phyloP scores from a whole-genome alignment of 2,113 vertebrate species.

The Platycercus adscitus region DNA sequence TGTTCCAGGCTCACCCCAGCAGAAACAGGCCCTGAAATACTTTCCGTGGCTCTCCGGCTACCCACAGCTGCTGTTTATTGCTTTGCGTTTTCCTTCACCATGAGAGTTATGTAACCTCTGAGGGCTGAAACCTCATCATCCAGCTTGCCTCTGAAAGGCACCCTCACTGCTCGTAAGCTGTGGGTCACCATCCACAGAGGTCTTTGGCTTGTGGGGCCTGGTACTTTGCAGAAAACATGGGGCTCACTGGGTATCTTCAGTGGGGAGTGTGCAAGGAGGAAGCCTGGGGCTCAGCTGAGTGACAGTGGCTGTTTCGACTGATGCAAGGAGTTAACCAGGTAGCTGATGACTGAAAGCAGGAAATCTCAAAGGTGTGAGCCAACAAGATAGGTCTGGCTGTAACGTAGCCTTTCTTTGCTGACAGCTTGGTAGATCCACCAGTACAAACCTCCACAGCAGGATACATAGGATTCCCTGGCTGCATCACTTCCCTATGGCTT shows the following conservation, averaged over 20 bases:
- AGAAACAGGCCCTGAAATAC: background rate
- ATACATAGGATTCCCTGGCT: background rate
- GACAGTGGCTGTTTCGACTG: background rate
- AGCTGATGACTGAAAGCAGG: background rate
- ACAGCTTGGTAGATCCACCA: background rate
- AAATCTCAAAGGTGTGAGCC: background rate
- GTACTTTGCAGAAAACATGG: background rate
- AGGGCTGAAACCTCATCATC: background rate
- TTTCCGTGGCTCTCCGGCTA: background rate
- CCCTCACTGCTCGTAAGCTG: rapidly evolving
- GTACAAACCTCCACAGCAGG: background rate
- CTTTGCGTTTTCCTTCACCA: background rate
- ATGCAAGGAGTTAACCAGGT: background rate
- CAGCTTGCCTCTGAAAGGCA: rapidly evolving
- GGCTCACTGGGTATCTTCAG: background rate
- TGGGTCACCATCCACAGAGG: background rate
- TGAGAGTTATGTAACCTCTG: background rate
- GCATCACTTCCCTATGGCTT: background rate
- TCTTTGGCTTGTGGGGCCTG: background rate
- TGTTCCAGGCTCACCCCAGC: background rate
- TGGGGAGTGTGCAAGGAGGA: background rate
- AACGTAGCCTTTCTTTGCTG: background rate
- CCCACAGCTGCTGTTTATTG: background rate
- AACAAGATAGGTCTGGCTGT: background rate
- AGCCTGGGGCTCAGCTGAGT: rapidly evolving